A percentile compares a stretch with the other conserved stretches of the same genome.
These are phyloP conservation scores for Heteractis magnifica DNA, from an alignment of 92 coral and sea anemone species.

Conservation along the genomic window DNA sequence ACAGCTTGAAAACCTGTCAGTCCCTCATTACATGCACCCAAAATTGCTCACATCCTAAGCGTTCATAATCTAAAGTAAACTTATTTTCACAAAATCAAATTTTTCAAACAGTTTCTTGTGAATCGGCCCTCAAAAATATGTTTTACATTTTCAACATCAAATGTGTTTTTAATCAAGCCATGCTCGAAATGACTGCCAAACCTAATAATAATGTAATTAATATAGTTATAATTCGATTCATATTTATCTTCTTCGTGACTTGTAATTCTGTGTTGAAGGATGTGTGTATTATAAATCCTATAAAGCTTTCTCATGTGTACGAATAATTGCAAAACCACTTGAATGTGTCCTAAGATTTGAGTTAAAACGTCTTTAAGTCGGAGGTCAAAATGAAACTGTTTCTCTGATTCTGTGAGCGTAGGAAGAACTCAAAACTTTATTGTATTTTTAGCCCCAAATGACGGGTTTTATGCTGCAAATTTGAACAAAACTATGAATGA, in stretches of 20 bases:
- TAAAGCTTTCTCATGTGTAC: neutral
- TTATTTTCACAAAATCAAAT: neutral
- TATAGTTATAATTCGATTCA: constrained; percentile 3
- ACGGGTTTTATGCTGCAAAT: neutral
- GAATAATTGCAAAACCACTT: neutral
- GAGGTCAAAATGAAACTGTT: neutral
- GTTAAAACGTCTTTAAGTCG: neutral
- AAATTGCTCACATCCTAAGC: no score
- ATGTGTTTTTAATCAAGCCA: neutral
- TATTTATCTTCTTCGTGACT: neutral
- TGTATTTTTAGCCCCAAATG: neutral
- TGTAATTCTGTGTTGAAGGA: constrained; percentile 5
- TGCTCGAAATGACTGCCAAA: neutral
- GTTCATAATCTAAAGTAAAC: no score
- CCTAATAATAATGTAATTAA: neutral
- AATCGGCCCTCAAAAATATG: neutral
- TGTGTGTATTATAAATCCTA: neutral
- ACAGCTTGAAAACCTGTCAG: neutral
- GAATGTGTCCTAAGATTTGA: neutral
- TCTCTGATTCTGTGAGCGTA: neutral
- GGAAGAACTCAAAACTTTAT: neutral
- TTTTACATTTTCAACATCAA: neutral
- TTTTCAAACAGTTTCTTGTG: neutral
- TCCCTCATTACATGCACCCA: no score
- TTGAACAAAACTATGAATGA: neutral